phyloP scores from a whole-genome alignment of 2,888 invertebrate genomes.

The Ornithoptera alexandrae region DNA sequence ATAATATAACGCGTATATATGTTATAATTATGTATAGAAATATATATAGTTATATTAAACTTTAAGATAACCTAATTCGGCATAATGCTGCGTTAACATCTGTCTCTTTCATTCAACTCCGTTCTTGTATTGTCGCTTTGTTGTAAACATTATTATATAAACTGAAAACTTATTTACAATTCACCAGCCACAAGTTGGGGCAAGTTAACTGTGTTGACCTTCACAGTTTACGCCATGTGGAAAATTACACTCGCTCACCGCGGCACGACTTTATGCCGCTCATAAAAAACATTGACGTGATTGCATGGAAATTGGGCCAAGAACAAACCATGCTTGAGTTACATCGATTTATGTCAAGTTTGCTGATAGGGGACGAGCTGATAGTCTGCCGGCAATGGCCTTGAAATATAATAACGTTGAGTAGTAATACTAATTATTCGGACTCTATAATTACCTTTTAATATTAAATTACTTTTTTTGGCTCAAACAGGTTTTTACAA shows the following conservation, averaged over 20 bases:
- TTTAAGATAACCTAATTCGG: not conserved
- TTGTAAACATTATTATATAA: not conserved
- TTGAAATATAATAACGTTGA: not conserved
- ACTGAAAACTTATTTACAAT: not conserved
- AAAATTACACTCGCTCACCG: constrained; percentile 52
- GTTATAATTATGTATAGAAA: too few species aligned
- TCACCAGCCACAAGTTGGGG: constrained; percentile 44
- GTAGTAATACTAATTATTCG: not conserved
- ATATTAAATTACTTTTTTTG: too few species aligned
- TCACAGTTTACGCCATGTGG: constrained; percentile 41
- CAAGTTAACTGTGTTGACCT: constrained; percentile 34
- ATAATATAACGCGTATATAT: too few species aligned
- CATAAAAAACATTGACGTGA: constrained; percentile 33
- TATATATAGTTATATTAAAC: too few species aligned
- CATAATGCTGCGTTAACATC: not conserved
- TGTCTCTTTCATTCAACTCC: not conserved
- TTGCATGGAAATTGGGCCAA: constrained; percentile 34
- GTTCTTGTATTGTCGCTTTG: not conserved
- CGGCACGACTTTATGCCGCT: constrained; percentile 35
- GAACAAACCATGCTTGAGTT: constrained; percentile 25
- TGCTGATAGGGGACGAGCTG: constrained; percentile 2
- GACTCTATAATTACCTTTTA: not conserved
- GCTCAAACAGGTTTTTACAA: too few species aligned
- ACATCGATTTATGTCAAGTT: constrained; percentile 23
- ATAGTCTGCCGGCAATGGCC: constrained; percentile 13